Conservation (phyloP, 2,113 vertebrate genomes). For the Silurus glanis region DNA sequence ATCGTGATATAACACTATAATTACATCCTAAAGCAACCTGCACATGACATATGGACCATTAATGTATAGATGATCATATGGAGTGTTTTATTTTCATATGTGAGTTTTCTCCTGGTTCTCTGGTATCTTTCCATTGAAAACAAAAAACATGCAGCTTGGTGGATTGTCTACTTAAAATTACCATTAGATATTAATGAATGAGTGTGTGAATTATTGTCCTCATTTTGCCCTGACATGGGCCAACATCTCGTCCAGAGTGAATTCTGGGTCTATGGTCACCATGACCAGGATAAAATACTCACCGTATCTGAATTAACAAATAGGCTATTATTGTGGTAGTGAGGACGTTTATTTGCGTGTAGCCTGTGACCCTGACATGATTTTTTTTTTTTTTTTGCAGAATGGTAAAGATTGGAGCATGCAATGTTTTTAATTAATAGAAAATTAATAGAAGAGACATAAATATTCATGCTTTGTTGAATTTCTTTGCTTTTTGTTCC, state of each 20-base stretch:
- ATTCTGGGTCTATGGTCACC: neutral
- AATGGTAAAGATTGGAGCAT: neutral
- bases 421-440: too few relatives aligned
- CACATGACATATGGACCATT: neutral
- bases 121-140: neutral
- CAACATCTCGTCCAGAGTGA: neutral
- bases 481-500: neutral
- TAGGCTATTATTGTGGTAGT: neutral
- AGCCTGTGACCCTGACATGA: neutral
- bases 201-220: neutral
- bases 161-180: neutral
- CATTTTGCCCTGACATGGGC: neutral
- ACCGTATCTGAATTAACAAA: neutral
- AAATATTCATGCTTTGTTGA: neutral
- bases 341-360: neutral
- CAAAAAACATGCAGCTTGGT: neutral
- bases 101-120: neutral
- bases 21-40: too few relatives aligned
- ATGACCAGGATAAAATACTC: neutral
- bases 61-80: neutral
- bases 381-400: neutral
- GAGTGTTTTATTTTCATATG: neutral
- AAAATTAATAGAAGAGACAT: neutral
- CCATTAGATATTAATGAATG: neutral
- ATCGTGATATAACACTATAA: too few relatives aligned